Evolutionary conservation across 2,113 vertebrate species (phyloP).

Genomic region (Grantiella picta): DNA sequence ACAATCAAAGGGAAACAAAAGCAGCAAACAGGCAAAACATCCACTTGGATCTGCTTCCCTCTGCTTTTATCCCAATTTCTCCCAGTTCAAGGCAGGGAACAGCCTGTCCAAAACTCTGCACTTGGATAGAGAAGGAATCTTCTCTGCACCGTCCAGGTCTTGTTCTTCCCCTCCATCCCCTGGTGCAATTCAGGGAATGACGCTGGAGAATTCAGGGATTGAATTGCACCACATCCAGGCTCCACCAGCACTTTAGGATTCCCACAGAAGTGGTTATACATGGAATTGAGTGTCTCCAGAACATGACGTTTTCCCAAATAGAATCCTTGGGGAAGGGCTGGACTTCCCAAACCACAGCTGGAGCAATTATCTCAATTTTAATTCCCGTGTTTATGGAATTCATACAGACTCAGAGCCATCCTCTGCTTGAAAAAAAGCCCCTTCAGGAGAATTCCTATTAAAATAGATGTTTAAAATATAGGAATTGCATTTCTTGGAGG

Average conservation of each 20-base stretch:
- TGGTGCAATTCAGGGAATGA: not conserved
- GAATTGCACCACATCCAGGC: not conserved
- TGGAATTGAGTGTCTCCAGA: not conserved
- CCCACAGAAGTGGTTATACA: not conserved
- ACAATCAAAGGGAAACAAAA: not conserved
- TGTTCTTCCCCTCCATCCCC: not conserved
- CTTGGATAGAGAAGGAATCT: not conserved
- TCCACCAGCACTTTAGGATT: not conserved
- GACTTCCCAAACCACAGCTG: not conserved
- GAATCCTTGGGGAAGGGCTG: not conserved
- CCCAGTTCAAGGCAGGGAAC: not conserved
- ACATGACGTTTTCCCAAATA: not conserved
- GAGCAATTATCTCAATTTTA: not conserved
- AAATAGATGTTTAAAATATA: not conserved
- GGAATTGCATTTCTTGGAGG: not conserved
- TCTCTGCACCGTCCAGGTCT: not conserved
- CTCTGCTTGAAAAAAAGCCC: not conserved
- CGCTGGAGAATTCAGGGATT: not conserved
- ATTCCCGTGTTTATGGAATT: not conserved
- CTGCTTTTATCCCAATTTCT: not conserved
- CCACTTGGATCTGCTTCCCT: not conserved
- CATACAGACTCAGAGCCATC: not conserved
- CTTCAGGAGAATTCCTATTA: not conserved
- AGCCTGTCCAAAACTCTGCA: rapidly evolving
- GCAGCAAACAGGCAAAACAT: not conserved